Evolutionary conservation across 2,113 vertebrate genomes (phyloP).

Genomic region (Apus apus): DNA sequence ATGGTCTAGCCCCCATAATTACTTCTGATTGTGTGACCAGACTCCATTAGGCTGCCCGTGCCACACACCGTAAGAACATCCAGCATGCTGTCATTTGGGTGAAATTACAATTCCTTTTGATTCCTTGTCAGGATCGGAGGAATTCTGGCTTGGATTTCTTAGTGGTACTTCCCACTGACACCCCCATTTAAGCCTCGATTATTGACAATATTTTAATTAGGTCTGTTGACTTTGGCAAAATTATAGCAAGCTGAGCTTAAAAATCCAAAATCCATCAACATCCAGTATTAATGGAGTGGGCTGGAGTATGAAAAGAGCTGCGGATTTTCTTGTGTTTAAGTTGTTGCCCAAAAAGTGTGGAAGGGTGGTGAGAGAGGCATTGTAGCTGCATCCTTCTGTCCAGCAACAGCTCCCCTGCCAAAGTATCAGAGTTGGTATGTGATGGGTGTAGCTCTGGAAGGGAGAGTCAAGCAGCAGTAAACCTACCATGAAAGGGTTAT

Average conservation of each 20-base stretch:
- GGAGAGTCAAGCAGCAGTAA: background rate
- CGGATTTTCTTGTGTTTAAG: background rate
- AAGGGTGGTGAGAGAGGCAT: rapidly evolving
- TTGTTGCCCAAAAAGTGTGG: background rate
- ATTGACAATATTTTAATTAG: background rate
- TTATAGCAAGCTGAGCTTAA: background rate
- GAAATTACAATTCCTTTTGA: background rate
- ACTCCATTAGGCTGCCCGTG: background rate
- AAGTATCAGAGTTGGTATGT: background rate
- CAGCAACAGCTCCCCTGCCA: background rate
- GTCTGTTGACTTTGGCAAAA: background rate
- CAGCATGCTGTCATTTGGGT: rapidly evolving
- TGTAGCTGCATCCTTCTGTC: background rate
- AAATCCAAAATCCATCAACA: background rate
- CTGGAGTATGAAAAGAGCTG: background rate
- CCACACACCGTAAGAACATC: background rate
- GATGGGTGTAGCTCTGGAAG: background rate
- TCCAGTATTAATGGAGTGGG: background rate
- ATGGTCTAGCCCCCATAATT: background rate
- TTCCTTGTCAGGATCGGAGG: background rate
- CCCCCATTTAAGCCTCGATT: background rate
- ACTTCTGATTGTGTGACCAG: background rate
- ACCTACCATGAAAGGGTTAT: background rate
- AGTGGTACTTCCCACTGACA: background rate
- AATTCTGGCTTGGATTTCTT: background rate